These are phyloP conservation scores for Aphis gossypii DNA, from an alignment of 1,140 invertebrate genomes.

Conservation along the genomic window DNA sequence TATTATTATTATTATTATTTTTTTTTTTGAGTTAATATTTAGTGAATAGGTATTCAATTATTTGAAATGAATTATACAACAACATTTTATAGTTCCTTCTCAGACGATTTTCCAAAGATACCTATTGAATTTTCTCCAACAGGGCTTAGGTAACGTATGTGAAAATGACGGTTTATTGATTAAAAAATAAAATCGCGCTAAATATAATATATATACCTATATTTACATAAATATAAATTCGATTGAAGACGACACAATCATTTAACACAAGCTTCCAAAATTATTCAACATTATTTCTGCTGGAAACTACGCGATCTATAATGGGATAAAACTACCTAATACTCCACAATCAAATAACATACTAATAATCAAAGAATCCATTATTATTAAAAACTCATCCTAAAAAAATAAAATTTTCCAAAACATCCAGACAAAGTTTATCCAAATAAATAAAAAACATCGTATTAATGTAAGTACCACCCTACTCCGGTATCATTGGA, in stretches of 20 bases:
- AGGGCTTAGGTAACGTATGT: too few species aligned
- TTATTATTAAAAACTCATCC: neutral
- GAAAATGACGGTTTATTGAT: neutral
- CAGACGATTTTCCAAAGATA: neutral
- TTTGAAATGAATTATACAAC: neutral
- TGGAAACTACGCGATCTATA: neutral
- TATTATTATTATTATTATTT: too few species aligned
- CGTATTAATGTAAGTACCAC: neutral
- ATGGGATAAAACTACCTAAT: neutral
- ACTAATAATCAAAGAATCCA: neutral
- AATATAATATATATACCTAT: too few species aligned
- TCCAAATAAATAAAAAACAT: neutral
- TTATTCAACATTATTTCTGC: neutral
- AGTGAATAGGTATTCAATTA: neutral
- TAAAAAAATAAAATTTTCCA: neutral
- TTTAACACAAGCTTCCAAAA: neutral
- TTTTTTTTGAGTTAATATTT: neutral
- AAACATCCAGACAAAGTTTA: neutral
- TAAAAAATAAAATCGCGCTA: neutral
- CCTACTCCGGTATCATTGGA: neutral
- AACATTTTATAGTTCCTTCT: neutral
- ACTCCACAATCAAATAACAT: neutral
- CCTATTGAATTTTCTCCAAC: too few species aligned
- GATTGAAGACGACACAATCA: neutral
- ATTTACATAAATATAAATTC: too few species aligned